phyloP scores from a whole-genome alignment of 2,113 vertebrate species.

The Melanerpes formicivorus region DNA sequence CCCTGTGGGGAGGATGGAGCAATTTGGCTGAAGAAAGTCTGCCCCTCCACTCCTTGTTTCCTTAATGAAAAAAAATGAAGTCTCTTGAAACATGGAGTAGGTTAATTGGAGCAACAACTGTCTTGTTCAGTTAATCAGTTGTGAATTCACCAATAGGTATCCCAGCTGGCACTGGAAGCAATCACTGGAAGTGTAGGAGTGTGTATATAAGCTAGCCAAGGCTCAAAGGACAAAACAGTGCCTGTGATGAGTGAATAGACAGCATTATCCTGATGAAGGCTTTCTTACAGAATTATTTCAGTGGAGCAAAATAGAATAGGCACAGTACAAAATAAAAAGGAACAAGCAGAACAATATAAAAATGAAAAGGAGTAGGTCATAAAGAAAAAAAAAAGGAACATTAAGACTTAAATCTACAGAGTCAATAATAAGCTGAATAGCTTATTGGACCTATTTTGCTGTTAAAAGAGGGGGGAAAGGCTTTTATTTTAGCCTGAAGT shows the following conservation, averaged over 20 bases:
- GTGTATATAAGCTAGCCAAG: conserved; percentile 20
- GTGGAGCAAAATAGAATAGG: conserved; percentile 30
- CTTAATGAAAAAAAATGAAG: conserved; percentile 46
- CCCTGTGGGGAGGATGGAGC: background rate
- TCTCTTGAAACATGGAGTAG: conserved; percentile 32
- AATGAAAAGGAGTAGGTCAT: background rate
- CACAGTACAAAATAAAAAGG: background rate
- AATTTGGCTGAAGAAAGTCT: conserved; percentile 23
- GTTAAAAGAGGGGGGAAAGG: background rate
- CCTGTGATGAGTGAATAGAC: conserved; percentile 31
- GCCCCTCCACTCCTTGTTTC: conserved; percentile 31
- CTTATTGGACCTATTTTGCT: conserved; percentile 2
- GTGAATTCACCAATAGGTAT: conserved; percentile 50
- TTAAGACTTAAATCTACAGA: conserved; percentile 7
- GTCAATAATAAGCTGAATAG: conserved; percentile 21
- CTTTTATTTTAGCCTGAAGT: conserved; percentile 22
- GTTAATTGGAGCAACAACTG: conserved; percentile 55
- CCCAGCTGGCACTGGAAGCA: conserved; percentile 59
- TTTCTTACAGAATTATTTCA: conserved; percentile 41
- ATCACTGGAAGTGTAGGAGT: conserved; percentile 34
- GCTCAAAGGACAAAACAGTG: conserved; percentile 24
- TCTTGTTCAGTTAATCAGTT: conserved; percentile 56
- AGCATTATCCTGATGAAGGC: conserved; percentile 24
- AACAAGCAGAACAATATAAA: conserved; percentile 19
- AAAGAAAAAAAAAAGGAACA: background rate